Evolutionary conservation across 2,797 vertebrate genomes (phyloP), one percentile per base, ranked within the genome.

Genomic region (Myotis daubentonii): DNA sequence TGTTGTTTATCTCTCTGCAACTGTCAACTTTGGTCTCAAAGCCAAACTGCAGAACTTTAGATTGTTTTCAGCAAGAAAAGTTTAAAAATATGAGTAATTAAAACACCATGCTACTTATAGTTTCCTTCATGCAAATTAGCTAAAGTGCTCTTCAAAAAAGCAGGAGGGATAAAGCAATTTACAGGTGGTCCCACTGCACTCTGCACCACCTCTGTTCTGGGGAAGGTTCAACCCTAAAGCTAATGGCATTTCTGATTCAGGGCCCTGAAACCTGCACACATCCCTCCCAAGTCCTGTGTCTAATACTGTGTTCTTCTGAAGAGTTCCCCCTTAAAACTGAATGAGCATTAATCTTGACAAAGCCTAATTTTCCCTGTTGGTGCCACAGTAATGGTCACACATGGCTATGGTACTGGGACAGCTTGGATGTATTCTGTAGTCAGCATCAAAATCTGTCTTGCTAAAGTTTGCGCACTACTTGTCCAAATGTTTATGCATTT

Each of bases 81-180:
- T 78, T 72, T 15, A n/a, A 72, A 83, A 82, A 65, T 16, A 72
- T 36, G n/a, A 71, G 8, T 36, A 92, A 92, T 74, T 86, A 66
- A 74, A 87, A 72, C 19, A 70, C 25, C 38, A 38, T 65, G 38
- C 60, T 47, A n/a, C 44, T 57, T 78, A 65, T 12, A 62, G 70
- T 84, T 82, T 93, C 47, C 81, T 87, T 80, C 81, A 38, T 83
- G 41, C 28, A 74, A 85, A 96, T 82, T 36, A 55, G 51, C 84
- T 49, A 17, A 57, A 17, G 36, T 16, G 23, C 20, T 76, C 41
- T 76, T 94, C 33, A 16, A 72, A 76, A 87, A 78, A 87, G 49
- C 30, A 87, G n/a, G 76, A 51, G 80, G 72, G 44, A 76, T 30
- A 38, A 66, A 47, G 33, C 33, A 60, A 10, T 80, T 57, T 51